Conservation (phyloP, 1,140 invertebrate species). For the Drosophila nigrodunni region DNA sequence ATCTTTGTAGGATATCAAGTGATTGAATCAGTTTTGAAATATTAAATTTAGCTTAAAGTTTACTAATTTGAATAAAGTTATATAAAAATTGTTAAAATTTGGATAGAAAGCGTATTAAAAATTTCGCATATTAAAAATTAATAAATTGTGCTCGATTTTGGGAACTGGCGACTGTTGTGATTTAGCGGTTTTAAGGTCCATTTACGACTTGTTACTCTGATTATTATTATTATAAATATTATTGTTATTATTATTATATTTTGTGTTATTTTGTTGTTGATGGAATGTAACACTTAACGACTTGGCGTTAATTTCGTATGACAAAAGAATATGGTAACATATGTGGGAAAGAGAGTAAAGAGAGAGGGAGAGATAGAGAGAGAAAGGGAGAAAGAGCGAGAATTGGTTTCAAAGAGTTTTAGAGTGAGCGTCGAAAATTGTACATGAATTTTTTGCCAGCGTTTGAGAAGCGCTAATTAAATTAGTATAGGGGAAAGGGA, state of each 20-base stretch:
- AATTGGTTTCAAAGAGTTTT: neutral
- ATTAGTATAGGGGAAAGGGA: constrained; percentile 51
- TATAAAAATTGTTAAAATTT: neutral
- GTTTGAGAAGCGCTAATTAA: constrained; percentile 61
- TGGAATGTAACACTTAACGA: constrained; percentile 39
- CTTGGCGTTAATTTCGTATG: constrained; percentile 36
- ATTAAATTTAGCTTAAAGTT: too few species aligned
- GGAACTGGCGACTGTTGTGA: neutral
- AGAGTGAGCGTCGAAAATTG: constrained; percentile 9
- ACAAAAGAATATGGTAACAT: constrained; percentile 18
- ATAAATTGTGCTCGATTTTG: neutral
- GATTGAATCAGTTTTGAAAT: too few species aligned
- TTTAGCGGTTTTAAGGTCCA: constrained; percentile 27
- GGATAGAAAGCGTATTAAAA: constrained; percentile 11
- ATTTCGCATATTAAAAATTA: neutral
- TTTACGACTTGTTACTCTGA: constrained; percentile 13
- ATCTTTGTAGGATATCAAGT: too few species aligned
- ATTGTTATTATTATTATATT: too few species aligned
- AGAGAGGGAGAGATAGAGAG: neutral
- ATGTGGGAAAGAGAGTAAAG: neutral
- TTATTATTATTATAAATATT: constrained; percentile 8
- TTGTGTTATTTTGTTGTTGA: constrained; percentile 2
- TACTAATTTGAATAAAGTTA: too few species aligned
- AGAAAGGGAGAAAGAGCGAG: neutral
- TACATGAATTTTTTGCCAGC: constrained; percentile 7